A percentile compares a stretch with the other conserved stretches of the same genome.
Conservation (phyloP, 1,140 invertebrate species). For the Agrypnia vestita region DNA sequence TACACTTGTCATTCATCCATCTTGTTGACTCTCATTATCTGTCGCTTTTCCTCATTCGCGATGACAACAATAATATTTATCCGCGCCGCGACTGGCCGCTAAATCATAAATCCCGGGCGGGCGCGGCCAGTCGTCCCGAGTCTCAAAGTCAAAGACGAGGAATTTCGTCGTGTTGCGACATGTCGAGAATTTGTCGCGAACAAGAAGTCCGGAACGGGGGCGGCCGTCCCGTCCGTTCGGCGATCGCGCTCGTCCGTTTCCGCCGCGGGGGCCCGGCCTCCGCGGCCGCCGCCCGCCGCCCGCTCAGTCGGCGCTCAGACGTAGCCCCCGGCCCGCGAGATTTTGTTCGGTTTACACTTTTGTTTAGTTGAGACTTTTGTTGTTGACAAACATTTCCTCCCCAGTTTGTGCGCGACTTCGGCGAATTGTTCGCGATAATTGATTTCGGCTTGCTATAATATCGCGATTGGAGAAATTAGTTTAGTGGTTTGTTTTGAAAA, state of each 20-base stretch:
- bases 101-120: not conserved
- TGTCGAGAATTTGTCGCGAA: not conserved
- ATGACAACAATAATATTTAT: slow-evolving; percentile 13
- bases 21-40: slow-evolving; percentile 6
- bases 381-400: slow-evolving; percentile 3
- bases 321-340: not conserved
- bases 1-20: too few species aligned
- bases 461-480: too few species aligned
- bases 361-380: slow-evolving; percentile 3
- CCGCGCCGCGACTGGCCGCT: not conserved
- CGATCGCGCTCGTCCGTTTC: slow-evolving; percentile 3
- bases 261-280: not conserved
- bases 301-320: not conserved
- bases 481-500: too few species aligned
- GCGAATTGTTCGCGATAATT: too few species aligned
- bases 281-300: not conserved
- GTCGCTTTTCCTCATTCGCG: not conserved
- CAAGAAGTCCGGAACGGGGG: not conserved
- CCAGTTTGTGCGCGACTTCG: too few species aligned
- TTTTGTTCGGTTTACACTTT: slow-evolving; percentile 11
- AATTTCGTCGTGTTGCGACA: not conserved
- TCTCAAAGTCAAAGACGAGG: slow-evolving; percentile 15
- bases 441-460: too few species aligned
- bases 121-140: not conserved
- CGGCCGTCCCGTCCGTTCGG: not conserved